phyloP scores from a whole-genome alignment of 2,888 invertebrate genomes.

The Anarsia innoxiella region DNA sequence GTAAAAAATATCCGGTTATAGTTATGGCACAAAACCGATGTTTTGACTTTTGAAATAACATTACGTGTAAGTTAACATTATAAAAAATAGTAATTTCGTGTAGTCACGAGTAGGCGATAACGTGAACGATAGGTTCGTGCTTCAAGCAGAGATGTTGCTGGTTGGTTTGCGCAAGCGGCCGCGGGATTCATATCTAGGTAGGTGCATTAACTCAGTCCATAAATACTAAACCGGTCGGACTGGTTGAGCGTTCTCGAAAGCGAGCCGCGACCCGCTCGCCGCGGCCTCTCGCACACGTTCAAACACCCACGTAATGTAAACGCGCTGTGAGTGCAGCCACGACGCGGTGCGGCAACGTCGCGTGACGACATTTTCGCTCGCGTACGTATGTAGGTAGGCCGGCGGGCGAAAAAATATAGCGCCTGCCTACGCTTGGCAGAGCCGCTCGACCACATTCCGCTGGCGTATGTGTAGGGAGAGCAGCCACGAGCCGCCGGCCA shows the following conservation, averaged over 20 bases:
- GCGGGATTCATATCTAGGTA: slow-evolving; percentile 66
- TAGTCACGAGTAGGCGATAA: slow-evolving; percentile 43
- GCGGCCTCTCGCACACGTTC: slow-evolving; percentile 68
- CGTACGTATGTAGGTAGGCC: slow-evolving; percentile 70
- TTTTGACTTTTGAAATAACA: slow-evolving; percentile 53
- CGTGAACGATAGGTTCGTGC: slow-evolving; percentile 39
- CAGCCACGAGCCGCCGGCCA: slow-evolving; percentile 55
- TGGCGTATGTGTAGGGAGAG: slow-evolving; percentile 57
- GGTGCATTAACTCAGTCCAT: slow-evolving; percentile 70
- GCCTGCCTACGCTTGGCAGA: slow-evolving; percentile 72
- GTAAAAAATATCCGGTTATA: no score
- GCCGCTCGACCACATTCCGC: slow-evolving; percentile 70
- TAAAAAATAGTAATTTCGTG: slow-evolving; percentile 35
- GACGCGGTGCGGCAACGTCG: slow-evolving; percentile 72
- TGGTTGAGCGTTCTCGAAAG: slow-evolving; percentile 73
- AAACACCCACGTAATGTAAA: slow-evolving; percentile 64
- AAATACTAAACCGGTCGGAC: slow-evolving; percentile 71
- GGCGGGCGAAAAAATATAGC: slow-evolving; percentile 69
- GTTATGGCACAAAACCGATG: no score
- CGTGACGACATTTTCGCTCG: slow-evolving; percentile 77
- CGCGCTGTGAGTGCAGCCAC: slow-evolving; percentile 65
- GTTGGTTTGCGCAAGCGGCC: slow-evolving; percentile 64
- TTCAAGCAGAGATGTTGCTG: slow-evolving; percentile 39
- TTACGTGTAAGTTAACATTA: slow-evolving; percentile 38
- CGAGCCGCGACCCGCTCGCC: slow-evolving; percentile 54